Evolutionary conservation across 2,113 vertebrate species (phyloP), one percentile per base, ranked within the genome.

Genomic region (Choloepus hoffmanni): DNA sequence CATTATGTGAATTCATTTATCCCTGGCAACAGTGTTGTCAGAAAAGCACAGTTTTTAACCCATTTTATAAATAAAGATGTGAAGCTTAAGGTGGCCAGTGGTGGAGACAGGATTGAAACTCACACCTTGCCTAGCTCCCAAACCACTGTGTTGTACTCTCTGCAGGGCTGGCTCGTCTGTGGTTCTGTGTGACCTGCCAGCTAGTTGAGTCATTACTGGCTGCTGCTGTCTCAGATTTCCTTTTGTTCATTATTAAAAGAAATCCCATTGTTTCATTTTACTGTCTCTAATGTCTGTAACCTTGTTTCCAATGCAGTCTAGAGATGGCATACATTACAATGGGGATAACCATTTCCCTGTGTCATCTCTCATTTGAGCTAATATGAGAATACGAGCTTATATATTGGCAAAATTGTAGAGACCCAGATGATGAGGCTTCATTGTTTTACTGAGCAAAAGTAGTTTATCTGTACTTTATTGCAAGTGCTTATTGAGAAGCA

Each of bases 211-310:
- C 21, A 5, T 88, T 93, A 91, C 72, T 13, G 40, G 70, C 40
- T 67, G 58, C 86, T 55, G n/a, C 85, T 95, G 84, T 96, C 83
- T 89, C 86, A 92, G 67, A 92, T 96, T 84, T 73, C 62, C 63
- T 95, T 97, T 89, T 86, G 89, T 89, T 94, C 92, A 79, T 89
- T 95, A 90, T 96, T 90, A 85, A 96, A 94, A 94, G 90, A 97
- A 96, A 97, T 93, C 85, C 82, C 28, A 43, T 92, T 92, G 58
- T 94, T 96, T 84, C 87, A 85, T 63, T 95, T 79, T 65, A 24
- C 50, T 76, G 48, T 85, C 53, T 89, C 43, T 23, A 40, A 85
- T 53, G 72, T 43, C 67, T 94, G 19, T 92, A 92, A 48, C 83
- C 63, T 48, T 95, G 40, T 96, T 97, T 74, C 88, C 70, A 55